Percentiles rank a stretch among this genome's conserved stretches.
phyloP scores from a whole-genome alignment of 2,888 invertebrate species.

The Sminthurinus aureus region DNA sequence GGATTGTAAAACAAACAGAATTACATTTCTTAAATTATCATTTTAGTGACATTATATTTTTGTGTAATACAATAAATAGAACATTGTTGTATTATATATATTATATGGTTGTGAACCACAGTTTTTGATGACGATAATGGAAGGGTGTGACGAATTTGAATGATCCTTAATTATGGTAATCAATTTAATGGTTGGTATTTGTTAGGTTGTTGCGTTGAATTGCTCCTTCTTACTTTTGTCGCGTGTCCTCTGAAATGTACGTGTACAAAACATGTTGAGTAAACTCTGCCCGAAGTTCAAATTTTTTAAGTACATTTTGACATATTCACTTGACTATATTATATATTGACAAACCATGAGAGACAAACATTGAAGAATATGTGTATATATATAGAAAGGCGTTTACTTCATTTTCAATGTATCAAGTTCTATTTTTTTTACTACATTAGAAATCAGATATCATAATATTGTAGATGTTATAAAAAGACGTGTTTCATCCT shows the following conservation, averaged over 20 bases:
- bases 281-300: neutral
- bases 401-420: neutral
- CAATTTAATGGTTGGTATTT: conserved; percentile 12
- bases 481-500: no score
- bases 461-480: no score
- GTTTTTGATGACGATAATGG: conserved; percentile 5
- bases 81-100: no score
- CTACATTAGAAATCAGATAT: neutral
- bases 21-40: no score
- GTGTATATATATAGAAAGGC: neutral
- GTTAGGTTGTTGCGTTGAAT: neutral
- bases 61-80: no score
- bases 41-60: no score
- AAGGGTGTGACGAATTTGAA: conserved; percentile 25
- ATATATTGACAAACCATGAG: no score
- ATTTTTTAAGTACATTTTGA: neutral
- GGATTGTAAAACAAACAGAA: no score
- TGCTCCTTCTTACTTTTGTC: neutral
- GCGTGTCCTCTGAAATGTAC: neutral
- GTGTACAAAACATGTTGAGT: neutral
- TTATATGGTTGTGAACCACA: no score
- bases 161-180: conserved; percentile 19
- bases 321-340: neutral
- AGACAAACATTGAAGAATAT: neutral
- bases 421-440: neutral